Percentiles rank a stretch among this genome's conserved stretches.
phyloP scores from a whole-genome alignment of 2,888 invertebrate genomes.

The Tetheella fluctuosa region DNA sequence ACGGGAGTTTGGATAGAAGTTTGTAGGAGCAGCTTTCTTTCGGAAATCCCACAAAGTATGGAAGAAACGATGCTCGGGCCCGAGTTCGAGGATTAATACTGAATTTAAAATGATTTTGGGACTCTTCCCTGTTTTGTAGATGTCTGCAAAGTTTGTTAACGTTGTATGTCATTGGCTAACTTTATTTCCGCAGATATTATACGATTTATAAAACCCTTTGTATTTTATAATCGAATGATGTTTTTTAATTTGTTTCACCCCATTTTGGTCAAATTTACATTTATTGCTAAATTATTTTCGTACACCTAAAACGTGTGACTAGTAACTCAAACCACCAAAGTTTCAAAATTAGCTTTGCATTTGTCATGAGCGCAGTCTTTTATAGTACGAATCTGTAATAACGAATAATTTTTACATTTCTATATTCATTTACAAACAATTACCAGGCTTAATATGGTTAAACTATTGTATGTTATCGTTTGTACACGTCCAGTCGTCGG shows the following conservation, averaged over 20 bases:
- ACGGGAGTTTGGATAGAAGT: constrained; percentile 77
- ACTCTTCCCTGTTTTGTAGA: constrained; percentile 62
- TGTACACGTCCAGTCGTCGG: constrained; percentile 66
- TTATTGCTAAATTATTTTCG: too few relatives aligned
- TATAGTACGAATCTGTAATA: neutral
- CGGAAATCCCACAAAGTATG: constrained; percentile 78
- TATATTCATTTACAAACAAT: constrained; percentile 47
- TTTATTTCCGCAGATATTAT: constrained; percentile 49
- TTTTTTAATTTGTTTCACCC: neutral
- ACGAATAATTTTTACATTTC: constrained; percentile 18
- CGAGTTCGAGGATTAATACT: constrained; percentile 77
- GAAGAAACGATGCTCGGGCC: constrained; percentile 69
- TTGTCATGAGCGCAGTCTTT: too few relatives aligned
- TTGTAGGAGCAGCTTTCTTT: constrained; percentile 77
- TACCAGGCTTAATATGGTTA: constrained; percentile 57
- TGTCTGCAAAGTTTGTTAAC: constrained; percentile 61
- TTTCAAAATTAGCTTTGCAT: too few relatives aligned
- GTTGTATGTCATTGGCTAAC: constrained; percentile 61
- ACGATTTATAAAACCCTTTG: constrained; percentile 44
- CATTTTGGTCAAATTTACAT: neutral
- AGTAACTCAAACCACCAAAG: too few relatives aligned
- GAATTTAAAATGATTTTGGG: constrained; percentile 78
- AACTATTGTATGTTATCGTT: constrained; percentile 68
- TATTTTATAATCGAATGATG: neutral
- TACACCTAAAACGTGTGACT: too few relatives aligned